Evolutionary conservation across 1,140 invertebrate species (phyloP).

Genomic region (Rhyacophila brunnea): DNA sequence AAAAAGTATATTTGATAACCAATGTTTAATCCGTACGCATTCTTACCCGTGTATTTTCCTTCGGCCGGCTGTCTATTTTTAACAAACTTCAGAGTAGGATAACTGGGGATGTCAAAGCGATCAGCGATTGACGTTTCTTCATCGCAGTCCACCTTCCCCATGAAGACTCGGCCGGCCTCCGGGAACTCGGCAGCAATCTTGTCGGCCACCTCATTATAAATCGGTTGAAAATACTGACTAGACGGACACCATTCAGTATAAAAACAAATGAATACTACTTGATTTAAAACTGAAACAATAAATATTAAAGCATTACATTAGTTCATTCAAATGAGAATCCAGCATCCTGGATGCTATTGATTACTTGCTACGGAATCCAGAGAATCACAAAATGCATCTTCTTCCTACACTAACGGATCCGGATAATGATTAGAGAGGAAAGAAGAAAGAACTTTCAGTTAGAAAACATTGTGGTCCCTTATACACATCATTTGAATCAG

Average conservation of each 20-base stretch:
- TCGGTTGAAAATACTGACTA: constrained; percentile 93
- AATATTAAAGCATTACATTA: constrained; percentile 36
- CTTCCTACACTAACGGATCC: too few species aligned
- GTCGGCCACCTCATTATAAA: constrained; percentile 94
- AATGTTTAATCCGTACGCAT: too few species aligned
- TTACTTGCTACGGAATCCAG: too few species aligned
- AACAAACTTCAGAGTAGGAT: constrained; percentile 96
- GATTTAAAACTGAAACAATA: constrained; percentile 82
- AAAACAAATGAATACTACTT: constrained; percentile 97
- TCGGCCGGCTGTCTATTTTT: constrained; percentile 92
- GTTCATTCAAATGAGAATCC: too few species aligned
- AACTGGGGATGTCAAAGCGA: constrained; percentile 95
- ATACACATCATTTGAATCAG: too few species aligned
- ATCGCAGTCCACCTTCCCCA: constrained; percentile 98
- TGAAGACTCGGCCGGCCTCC: constrained; percentile 79
- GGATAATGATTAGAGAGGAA: too few species aligned
- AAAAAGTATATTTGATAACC: too few species aligned
- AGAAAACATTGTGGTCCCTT: too few species aligned
- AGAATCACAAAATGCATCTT: too few species aligned
- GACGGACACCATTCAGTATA: constrained; percentile 97
- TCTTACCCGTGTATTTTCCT: constrained; percentile 94
- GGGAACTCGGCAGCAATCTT: constrained; percentile 81
- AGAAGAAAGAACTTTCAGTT: too few species aligned
- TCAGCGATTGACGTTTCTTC: constrained; percentile 79
- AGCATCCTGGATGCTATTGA: too few species aligned